Base-by-base conservation (phyloP, 2,888 invertebrate species). In the Epirrita christyi region DNA sequence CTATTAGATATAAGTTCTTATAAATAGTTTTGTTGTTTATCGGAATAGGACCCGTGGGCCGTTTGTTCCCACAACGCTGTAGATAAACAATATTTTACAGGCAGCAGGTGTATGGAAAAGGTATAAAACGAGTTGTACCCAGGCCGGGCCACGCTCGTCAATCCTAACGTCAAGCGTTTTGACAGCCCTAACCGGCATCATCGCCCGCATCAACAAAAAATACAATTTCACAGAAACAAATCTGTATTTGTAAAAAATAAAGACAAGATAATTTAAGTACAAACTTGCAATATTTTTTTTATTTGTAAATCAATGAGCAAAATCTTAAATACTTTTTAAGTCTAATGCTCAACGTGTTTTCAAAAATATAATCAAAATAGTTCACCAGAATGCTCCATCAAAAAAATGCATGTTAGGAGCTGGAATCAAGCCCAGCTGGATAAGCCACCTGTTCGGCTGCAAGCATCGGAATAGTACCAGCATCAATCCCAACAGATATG, bases 141-240 rank as follows among this genome's bases (percentile, higher is more conserved):
- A 66, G 76, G 68, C 80, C 7, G 77, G 71, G 80, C 76, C 76
- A 80, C 83, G 87, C 86, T 89, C 89, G 91, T 92, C 91, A 91
- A 89, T 91, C 88, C 82, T 78, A 70, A 81, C 85, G 89, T 91
- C 91, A 90, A 76, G 80, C 79, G 75, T 84, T 90, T 85, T 91
- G 91, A 92, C 91, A 91, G 91, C 83, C 81, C 78, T 84, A 86
- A 89, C 89, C 89, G 90, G 85, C 89, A 87, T 90, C 90, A 88
- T 75, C 81, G 83, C 73, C 70, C 75, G 76, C 67, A 75, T 78
- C 60, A 68, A 75, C 72, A 75, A 76, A 77, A 72, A 82, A 86
- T 81, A 54, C 54, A 59, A 54, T 54, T 67, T 55, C 40, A 55
- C 64, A 66, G 44, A 54, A 56, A 54, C 41, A n/a, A 11, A 37